A percentile compares a stretch with the other conserved stretches of the same genome.
Conservation (phyloP, 2,797 vertebrate species). For the Pangasius sanitwongsei region DNA sequence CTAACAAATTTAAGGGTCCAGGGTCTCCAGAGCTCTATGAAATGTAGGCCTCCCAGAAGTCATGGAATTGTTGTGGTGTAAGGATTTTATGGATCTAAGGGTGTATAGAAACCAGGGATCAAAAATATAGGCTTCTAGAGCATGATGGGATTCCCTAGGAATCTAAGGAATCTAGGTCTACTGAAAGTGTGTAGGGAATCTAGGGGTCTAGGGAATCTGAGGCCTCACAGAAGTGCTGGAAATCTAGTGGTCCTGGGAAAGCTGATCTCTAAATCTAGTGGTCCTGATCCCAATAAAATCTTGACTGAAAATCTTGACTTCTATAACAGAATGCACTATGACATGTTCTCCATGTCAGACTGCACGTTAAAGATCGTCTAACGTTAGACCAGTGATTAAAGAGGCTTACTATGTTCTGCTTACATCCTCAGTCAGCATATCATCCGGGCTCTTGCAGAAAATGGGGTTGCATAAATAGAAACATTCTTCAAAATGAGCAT, state of each 20-base stretch:
- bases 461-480: background rate
- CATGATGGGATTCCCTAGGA: background rate
- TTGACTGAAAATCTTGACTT: background rate
- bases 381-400: background rate
- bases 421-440: background rate
- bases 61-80: background rate
- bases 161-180: background rate
- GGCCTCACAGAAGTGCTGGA: background rate
- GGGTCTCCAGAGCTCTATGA: too few relatives aligned
- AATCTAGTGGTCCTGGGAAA: background rate
- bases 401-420: background rate
- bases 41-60: background rate
- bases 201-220: background rate
- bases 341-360: background rate
- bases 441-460: background rate
- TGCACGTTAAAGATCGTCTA: background rate
- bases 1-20: background rate
- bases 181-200: background rate
- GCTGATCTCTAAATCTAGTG: background rate
- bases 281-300: background rate
- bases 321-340: background rate
- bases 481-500: background rate
- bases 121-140: background rate
- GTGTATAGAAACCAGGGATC: background rate
- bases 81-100: background rate